A percentile compares a stretch with the other conserved stretches of the same genome.
phyloP scores from a whole-genome alignment of 2,888 invertebrate species.

The Caenorhabditis japonica region DNA sequence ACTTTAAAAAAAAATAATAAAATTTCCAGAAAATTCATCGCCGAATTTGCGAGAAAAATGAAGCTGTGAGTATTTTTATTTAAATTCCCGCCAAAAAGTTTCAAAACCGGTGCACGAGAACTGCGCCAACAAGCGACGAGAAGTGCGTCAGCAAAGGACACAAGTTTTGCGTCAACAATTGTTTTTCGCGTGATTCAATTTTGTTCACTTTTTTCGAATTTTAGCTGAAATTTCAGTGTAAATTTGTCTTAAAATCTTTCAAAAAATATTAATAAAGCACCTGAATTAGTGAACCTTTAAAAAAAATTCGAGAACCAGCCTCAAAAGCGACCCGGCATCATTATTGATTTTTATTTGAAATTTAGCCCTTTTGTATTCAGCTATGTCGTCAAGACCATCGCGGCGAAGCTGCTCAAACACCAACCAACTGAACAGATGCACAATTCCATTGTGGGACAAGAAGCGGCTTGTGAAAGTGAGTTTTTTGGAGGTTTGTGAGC shows the following conservation, averaged over 20 bases:
- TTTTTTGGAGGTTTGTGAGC: background rate
- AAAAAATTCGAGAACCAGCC: no score
- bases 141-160: conserved; percentile 15
- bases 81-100: conserved; percentile 17
- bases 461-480: conserved; percentile 28
- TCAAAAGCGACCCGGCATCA: no score
- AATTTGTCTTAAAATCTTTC: background rate
- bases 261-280: background rate
- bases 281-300: no score
- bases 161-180: conserved; percentile 21
- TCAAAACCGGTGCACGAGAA: conserved; percentile 14
- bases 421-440: conserved; percentile 24
- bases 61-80: conserved; percentile 10
- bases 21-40: no score
- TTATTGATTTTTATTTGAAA: background rate
- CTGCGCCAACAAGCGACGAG: conserved; percentile 5
- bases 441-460: conserved; percentile 20
- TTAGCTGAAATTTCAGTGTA: background rate
- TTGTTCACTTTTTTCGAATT: conserved; percentile 4
- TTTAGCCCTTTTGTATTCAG: background rate
- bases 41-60: background rate
- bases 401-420: conserved; percentile 38
- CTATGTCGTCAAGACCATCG: conserved; percentile 28
- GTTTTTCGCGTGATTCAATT: conserved; percentile 39
- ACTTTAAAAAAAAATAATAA: no score